Evolutionary conservation across 2,888 invertebrate genomes (phyloP), one percentile per base, ranked within the genome.

Genomic region (Cheilosia soror): DNA sequence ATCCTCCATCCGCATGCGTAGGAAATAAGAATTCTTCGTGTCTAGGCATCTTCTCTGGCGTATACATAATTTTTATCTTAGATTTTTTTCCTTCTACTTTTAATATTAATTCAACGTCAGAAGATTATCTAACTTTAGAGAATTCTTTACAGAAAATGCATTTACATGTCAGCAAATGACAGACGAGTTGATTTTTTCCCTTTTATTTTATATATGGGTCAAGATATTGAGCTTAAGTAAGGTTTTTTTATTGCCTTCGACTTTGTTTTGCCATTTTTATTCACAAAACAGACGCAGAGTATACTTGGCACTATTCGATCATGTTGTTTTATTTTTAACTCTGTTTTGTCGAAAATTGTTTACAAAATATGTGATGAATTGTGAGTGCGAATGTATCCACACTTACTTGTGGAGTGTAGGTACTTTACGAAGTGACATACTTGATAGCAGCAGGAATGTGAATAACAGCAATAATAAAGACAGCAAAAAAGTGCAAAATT

Each of bases 291-390:
- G 57, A 68, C 33, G 25, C 58, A 65, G 31, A 66, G 29, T 62
- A 75, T 47, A 66, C 63, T 79, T 79, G 80, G 80, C 69, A 83
- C 49, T 65, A 72, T 83, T 73, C 62, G 68, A 78, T 83, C 55
- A 51, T 68, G 68, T 49, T 72, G 63, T 62, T 82, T 63, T 73
- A 51, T 25, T 44, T 53, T 62, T 58, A 37, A 37, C 37, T 37
- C 37, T 37, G 37, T 66, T 66, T 37, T 29, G 27, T 42, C 29
- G 15, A 66, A 66, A 44, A 58, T 31, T 78, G 55, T 83, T 83
- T 72, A 78, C 78, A 83, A 72, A 62, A 83, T 55, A 66, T 63
- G 66, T 75, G 75, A 79, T 73, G 73, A 75, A 65, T 71, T 71
- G 83, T 47, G 68, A 51, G 72, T 72, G 66, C 40, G 58, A 83